Conservation (phyloP, 2,113 vertebrate species). For the Panurus biarmicus region DNA sequence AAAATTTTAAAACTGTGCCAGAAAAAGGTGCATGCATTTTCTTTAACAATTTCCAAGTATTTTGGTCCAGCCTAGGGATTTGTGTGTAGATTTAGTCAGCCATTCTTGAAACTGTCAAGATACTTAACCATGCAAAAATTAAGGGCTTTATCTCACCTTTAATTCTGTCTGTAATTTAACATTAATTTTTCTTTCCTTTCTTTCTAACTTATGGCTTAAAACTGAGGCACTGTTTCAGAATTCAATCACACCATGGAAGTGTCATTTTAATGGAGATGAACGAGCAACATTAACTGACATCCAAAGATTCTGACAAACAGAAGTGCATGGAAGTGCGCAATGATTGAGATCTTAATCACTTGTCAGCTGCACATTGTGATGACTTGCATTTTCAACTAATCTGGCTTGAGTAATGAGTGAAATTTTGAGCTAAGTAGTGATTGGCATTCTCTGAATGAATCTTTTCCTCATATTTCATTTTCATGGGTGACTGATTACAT, state of each 20-base stretch:
- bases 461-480: slow-evolving; percentile 55
- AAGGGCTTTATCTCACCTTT: slow-evolving; percentile 14
- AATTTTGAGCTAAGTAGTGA: slow-evolving; percentile 45
- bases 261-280: slow-evolving; percentile 51
- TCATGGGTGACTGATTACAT: slow-evolving; percentile 36
- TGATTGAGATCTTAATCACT: slow-evolving; percentile 61
- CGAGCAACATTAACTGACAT: slow-evolving; percentile 45
- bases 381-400: slow-evolving; percentile 61
- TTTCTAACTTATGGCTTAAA: slow-evolving; percentile 2
- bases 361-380: slow-evolving; percentile 40
- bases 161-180: slow-evolving; percentile 14
- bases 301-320: slow-evolving; percentile 46
- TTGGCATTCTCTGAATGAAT: slow-evolving; percentile 58
- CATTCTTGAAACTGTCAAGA: slow-evolving; percentile 19
- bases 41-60: neutral
- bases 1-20: neutral
- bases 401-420: slow-evolving; percentile 48
- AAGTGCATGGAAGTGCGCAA: slow-evolving; percentile 5
- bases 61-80: neutral
- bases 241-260: slow-evolving; percentile 10
- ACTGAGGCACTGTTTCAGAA: neutral
- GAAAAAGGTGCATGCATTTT: neutral
- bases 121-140: slow-evolving; percentile 6
- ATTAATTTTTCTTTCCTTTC: neutral
- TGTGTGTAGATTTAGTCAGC: neutral